Conservation (phyloP, 2,888 invertebrate genomes). For the Protophormia terraenovae region DNA sequence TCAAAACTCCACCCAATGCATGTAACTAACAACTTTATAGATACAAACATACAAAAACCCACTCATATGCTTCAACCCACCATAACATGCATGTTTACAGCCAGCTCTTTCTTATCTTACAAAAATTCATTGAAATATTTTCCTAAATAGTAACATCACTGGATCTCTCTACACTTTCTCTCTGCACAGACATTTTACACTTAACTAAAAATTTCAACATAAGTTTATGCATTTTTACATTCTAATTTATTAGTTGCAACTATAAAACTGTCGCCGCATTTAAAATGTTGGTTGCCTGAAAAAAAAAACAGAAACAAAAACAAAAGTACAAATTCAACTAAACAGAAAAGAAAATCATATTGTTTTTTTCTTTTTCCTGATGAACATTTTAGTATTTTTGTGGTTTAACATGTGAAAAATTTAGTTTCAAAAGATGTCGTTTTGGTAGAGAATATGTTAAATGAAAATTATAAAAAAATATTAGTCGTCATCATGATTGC, state of each 20-base stretch:
- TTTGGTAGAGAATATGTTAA: too few species aligned
- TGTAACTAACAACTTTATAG: slow-evolving; percentile 38
- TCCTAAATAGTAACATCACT: neutral
- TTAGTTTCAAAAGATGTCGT: neutral
- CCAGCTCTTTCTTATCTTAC: neutral
- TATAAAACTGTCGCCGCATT: slow-evolving; percentile 66
- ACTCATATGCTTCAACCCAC: neutral
- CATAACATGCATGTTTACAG: slow-evolving; percentile 9
- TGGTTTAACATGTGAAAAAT: slow-evolving; percentile 26
- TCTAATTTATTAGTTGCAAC: slow-evolving; percentile 64
- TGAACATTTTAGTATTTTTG: slow-evolving; percentile 35
- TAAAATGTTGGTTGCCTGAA: slow-evolving; percentile 1
- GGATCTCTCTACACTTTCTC: neutral
- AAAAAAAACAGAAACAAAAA: too few species aligned
- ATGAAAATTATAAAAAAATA: neutral
- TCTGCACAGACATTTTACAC: slow-evolving; percentile 15
- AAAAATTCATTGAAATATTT: slow-evolving; percentile 13
- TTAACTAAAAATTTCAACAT: slow-evolving; percentile 54
- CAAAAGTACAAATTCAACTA: neutral
- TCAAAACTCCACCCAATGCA: slow-evolving; percentile 58
- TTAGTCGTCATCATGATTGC: slow-evolving; percentile 29
- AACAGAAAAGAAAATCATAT: neutral
- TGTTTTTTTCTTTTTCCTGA: neutral
- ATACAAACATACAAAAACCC: neutral
- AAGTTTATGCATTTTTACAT: slow-evolving; percentile 60